These are phyloP conservation scores for Dorcus hopei DNA, from an alignment of 2,888 invertebrate species.

Conservation along the genomic window DNA sequence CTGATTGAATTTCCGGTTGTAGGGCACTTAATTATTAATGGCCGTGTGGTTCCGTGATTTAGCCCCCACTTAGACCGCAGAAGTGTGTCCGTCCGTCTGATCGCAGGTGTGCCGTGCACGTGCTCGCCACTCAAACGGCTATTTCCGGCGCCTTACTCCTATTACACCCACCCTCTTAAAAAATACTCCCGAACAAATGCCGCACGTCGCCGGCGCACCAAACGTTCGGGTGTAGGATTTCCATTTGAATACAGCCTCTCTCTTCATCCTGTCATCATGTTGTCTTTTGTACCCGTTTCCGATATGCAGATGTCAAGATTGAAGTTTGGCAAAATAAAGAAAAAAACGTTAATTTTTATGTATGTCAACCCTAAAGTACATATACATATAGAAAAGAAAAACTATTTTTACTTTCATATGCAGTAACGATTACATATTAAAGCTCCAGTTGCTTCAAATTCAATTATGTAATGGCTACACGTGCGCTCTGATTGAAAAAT, in stretches of 20 bases:
- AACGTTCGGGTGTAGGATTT: neutral
- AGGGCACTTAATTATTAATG: neutral
- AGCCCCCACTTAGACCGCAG: conserved; percentile 17
- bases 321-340: too few relatives aligned
- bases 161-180: conserved; percentile 5
- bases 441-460: too few relatives aligned
- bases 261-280: neutral
- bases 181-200: conserved; percentile 5
- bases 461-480: too few relatives aligned
- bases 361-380: too few relatives aligned
- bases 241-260: neutral
- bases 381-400: too few relatives aligned
- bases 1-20: neutral
- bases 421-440: too few relatives aligned
- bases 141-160: conserved; percentile 23
- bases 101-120: conserved; percentile 21
- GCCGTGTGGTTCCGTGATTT: neutral
- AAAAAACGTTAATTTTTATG: too few relatives aligned
- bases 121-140: conserved; percentile 24
- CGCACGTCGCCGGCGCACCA: neutral
- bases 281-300: conserved; percentile 13
- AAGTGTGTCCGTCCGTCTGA: conserved; percentile 13
- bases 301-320: too few relatives aligned
- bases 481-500: too few relatives aligned
- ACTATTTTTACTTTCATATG: too few relatives aligned